phyloP scores from a whole-genome alignment of 1,140 invertebrate species.

The Leptoteleia sp. region DNA sequence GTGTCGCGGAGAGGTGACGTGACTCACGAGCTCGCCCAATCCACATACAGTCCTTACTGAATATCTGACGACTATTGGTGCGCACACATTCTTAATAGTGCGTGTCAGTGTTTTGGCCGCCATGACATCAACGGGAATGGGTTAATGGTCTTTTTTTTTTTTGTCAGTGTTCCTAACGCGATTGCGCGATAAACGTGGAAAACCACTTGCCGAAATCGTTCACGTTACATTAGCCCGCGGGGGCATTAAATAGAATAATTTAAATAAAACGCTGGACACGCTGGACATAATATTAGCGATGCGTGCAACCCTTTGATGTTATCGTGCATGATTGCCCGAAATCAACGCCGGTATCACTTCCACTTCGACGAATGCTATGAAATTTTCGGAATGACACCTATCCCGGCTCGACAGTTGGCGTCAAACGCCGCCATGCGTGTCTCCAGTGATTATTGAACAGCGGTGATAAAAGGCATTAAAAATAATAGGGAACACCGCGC shows the following conservation, averaged over 20 bases:
- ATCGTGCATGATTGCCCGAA: slow-evolving; percentile 58
- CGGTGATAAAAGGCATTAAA: slow-evolving; percentile 52
- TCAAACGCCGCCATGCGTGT: slow-evolving; percentile 57
- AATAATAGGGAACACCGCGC: slow-evolving; percentile 35
- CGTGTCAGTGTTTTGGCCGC: no score
- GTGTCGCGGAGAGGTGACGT: no score
- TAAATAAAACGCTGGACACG: slow-evolving; percentile 19
- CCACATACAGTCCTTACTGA: no score
- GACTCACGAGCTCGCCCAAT: no score
- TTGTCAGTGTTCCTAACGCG: no score
- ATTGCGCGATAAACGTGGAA: slow-evolving; percentile 3
- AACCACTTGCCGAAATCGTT: slow-evolving; percentile 34
- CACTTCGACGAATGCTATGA: slow-evolving; percentile 54
- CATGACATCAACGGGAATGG: no score
- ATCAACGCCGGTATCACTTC: slow-evolving; percentile 58
- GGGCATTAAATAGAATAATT: slow-evolving; percentile 27
- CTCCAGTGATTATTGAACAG: slow-evolving; percentile 51
- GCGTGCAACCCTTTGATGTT: slow-evolving; percentile 55
- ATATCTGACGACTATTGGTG: no score
- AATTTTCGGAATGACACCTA: slow-evolving; percentile 63
- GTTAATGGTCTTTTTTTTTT: no score
- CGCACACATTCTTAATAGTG: no score
- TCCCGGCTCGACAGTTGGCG: slow-evolving; percentile 56
- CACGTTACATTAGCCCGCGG: slow-evolving; percentile 7
- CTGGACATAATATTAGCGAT: slow-evolving; percentile 31